Evolutionary conservation across 2,888 invertebrate genomes (phyloP), one percentile per base, ranked within the genome.

Genomic region (Rhingia rostrata): DNA sequence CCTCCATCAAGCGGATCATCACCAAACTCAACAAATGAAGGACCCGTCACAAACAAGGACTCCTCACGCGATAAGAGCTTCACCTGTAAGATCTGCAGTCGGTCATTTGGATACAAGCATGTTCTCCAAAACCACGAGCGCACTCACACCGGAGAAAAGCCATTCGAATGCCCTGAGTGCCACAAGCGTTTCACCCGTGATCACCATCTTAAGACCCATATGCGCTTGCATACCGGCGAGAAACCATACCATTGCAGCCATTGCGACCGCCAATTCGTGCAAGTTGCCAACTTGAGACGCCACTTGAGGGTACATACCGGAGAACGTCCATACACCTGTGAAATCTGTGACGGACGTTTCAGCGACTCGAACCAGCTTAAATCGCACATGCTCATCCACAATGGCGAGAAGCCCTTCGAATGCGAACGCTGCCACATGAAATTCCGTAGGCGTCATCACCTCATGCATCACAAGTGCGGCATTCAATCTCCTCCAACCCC

Each of bases 61-160:
- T 93, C 94, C 2, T 87, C 93, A 0, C 92, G 95, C 9, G 97
- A 97, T 89, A 96, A 97, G 90, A 95, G 96, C 75, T 98, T 98
- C 92, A 96, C 96, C 32, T 98, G 98, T 91, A 95, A 95, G 69
- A 94, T 96, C 56, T 98, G 98, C 92, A 95, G 95, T 81, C 94
- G 97, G 86, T 96, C 96, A 9, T 98, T 98, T 89, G 97, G 97
- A 58, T 98, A 98, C 93, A 98, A 98, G 89, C 98, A 98, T 92
- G 98, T 98, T 22, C 93, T 98, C 61, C 97, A 98, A 92, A 98
- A 98, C 90, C 98, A 98, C 92, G 97, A 97, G 89, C 94, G 98
- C 87, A 98, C 98, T 0, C 98, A 98, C 91, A 98, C 98, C 0
- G 98, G 98, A 0, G 98, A 98, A 90, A 98, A 98, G 89, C 98